Percentiles rank a stretch among this genome's conserved stretches.
phyloP scores from a whole-genome alignment of 2,888 invertebrate genomes.

The Chelonus formosanus region DNA sequence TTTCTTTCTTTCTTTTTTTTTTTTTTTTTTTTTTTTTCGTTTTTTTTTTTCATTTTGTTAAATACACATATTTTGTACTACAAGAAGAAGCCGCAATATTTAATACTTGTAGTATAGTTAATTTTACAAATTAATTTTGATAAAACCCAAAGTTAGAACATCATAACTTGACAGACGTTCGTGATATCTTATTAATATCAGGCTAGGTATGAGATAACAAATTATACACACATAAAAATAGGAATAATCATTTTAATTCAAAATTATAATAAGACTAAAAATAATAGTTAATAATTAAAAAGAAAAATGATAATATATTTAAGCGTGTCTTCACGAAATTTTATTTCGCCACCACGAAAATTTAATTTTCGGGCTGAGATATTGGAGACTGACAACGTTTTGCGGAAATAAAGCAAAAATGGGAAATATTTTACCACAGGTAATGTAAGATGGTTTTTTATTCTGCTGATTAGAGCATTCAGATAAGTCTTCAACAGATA shows the following conservation, averaged over 20 bases:
- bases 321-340: constrained; percentile 70
- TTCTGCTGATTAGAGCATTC: constrained; percentile 38
- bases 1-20: too few species aligned
- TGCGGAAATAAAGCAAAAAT: constrained; percentile 60
- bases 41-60: too few species aligned
- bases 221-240: too few species aligned
- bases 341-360: constrained; percentile 74
- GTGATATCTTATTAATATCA: too few species aligned
- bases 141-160: too few species aligned
- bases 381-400: constrained; percentile 59
- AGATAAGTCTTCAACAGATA: constrained; percentile 21
- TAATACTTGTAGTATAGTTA: too few species aligned
- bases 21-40: too few species aligned
- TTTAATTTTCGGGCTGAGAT: constrained; percentile 67
- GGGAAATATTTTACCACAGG: constrained; percentile 58
- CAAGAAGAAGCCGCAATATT: background rate
- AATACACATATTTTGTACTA: constrained; percentile 19
- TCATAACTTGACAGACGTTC: too few species aligned
- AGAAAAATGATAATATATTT: background rate
- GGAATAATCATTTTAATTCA: too few species aligned
- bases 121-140: too few species aligned
- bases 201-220: too few species aligned
- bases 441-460: background rate
- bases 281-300: too few species aligned
- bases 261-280: background rate